phyloP scores from a whole-genome alignment of 1,140 invertebrate genomes.

The Apis laboriosa region DNA sequence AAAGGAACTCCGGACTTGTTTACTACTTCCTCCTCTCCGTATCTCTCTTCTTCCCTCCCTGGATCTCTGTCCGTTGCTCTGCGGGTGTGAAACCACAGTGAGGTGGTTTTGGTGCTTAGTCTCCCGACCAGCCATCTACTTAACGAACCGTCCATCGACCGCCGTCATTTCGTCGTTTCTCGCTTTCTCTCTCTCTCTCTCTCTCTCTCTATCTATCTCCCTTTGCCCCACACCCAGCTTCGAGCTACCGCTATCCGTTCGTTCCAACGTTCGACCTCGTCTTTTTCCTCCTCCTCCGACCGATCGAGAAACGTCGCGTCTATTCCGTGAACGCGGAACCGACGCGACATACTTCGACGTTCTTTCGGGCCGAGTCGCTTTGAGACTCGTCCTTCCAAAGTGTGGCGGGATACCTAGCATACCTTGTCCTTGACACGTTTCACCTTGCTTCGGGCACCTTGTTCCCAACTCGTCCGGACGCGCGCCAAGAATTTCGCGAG shows the following conservation, averaged over 20 bases:
- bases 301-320: not conserved
- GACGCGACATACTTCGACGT: too few species aligned
- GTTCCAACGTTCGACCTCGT: not conserved
- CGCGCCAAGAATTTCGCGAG: constrained; percentile 22
- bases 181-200: constrained; percentile 69
- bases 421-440: constrained; percentile 10
- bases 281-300: not conserved
- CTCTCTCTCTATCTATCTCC: constrained; percentile 44
- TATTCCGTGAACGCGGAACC: not conserved
- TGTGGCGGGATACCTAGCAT: too few species aligned
- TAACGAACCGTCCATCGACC: constrained; percentile 79
- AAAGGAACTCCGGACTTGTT: constrained; percentile 61
- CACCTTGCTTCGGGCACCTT: not conserved
- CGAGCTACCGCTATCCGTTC: constrained; percentile 46
- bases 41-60: constrained; percentile 33
- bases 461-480: too few species aligned
- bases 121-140: constrained; percentile 77
- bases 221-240: constrained; percentile 32
- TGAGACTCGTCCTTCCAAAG: too few species aligned
- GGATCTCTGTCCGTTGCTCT: constrained; percentile 65
- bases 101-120: constrained; percentile 80
- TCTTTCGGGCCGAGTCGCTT: too few species aligned
- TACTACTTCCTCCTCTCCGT: constrained; percentile 50
- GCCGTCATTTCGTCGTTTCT: constrained; percentile 78
- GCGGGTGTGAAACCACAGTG: constrained; percentile 81